Evolutionary conservation across 1,140 invertebrate genomes (phyloP).

Genomic region (Tachypleus tridentatus): DNA sequence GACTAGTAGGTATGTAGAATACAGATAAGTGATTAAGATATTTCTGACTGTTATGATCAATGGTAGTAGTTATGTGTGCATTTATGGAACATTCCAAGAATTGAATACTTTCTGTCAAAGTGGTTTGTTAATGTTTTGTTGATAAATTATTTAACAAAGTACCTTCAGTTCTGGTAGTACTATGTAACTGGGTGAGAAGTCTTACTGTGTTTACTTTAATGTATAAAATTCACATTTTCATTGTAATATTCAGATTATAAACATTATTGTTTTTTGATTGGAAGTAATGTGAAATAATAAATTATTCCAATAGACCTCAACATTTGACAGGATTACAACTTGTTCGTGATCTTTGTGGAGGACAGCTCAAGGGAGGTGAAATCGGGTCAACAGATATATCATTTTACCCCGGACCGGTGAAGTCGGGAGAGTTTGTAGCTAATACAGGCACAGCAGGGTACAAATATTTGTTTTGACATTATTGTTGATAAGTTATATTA

Average conservation of each 20-base stretch:
- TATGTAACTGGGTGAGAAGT: no score
- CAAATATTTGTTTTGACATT: slow-evolving; percentile 12
- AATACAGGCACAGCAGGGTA: slow-evolving; percentile 69
- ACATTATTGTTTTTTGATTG: neutral
- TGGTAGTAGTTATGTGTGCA: no score
- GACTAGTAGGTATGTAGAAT: no score
- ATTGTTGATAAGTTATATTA: neutral
- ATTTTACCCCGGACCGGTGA: slow-evolving; percentile 52
- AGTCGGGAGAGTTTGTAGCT: slow-evolving; percentile 46
- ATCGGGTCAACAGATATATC: slow-evolving; percentile 61
- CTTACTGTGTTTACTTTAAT: neutral
- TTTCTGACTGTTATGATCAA: no score
- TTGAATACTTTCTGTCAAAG: no score
- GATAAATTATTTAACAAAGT: no score
- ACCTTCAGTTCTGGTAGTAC: no score
- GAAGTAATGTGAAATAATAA: neutral
- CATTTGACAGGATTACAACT: slow-evolving; percentile 70
- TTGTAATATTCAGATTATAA: no score
- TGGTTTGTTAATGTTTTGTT: no score
- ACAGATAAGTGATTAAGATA: no score
- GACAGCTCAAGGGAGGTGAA: slow-evolving; percentile 48
- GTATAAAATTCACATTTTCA: neutral
- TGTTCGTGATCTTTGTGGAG: slow-evolving; percentile 54
- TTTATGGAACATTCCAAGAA: no score
- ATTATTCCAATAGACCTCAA: slow-evolving; percentile 46